phyloP scores from a whole-genome alignment of 1,140 invertebrate genomes.

The Heliconius himera region DNA sequence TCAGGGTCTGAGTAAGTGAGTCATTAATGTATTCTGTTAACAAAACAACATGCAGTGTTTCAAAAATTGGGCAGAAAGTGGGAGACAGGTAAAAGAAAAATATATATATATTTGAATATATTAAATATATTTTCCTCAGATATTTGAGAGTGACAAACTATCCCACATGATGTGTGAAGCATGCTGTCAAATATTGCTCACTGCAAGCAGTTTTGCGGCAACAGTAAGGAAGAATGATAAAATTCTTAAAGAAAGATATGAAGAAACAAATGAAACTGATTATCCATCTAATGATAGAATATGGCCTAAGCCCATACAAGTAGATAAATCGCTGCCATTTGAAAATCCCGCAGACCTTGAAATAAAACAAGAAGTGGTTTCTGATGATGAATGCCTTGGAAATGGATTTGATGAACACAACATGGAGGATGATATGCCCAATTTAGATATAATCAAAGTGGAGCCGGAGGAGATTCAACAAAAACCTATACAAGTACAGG shows the following conservation, averaged over 20 bases:
- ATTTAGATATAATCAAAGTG: constrained; percentile 61
- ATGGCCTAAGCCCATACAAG: constrained; percentile 71
- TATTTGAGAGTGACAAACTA: constrained; percentile 52
- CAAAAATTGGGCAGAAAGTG: no score
- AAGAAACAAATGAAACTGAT: neutral
- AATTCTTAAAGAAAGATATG: constrained; percentile 47
- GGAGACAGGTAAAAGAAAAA: no score
- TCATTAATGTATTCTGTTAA: no score
- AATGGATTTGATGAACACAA: constrained; percentile 35
- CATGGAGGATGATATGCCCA: constrained; percentile 39
- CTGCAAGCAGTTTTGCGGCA: constrained; percentile 53
- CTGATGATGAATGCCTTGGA: constrained; percentile 54
- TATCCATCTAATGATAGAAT: constrained; percentile 23
- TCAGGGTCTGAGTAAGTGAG: no score
- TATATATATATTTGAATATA: no score
- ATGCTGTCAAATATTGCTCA: constrained; percentile 57
- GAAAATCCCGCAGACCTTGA: constrained; percentile 50
- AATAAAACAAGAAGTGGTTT: constrained; percentile 66
- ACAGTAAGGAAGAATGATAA: constrained; percentile 51
- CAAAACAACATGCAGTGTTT: no score
- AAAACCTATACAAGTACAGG: constrained; percentile 42
- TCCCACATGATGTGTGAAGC: constrained; percentile 60
- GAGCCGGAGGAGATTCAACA: constrained; percentile 63
- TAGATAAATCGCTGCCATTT: constrained; percentile 56
- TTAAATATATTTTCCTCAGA: constrained; percentile 37